These are phyloP conservation scores for Haemorhous mexicanus DNA, from an alignment of 2,113 vertebrate species.

Conservation along the genomic window DNA sequence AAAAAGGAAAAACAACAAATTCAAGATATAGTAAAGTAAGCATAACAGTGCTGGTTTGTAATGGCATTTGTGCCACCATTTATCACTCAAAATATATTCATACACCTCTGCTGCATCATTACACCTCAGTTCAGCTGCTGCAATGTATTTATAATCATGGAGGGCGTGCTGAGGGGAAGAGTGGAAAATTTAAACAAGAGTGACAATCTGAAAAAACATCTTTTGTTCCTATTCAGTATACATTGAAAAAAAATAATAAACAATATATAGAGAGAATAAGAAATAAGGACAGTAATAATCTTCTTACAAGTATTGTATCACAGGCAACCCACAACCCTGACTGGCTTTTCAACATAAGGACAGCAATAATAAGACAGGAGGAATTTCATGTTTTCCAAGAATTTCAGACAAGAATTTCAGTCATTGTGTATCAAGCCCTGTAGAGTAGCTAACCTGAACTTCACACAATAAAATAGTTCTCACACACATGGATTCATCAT, in stretches of 20 bases:
- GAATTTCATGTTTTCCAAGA: not conserved
- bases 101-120: not conserved
- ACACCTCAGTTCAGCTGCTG: not conserved
- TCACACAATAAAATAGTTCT: not conserved
- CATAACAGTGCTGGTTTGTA: not conserved
- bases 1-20: not conserved
- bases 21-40: not conserved
- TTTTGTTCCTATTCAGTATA: not conserved
- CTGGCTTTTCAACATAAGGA: not conserved
- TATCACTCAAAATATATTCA: not conserved
- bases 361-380: not conserved
- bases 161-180: not conserved
- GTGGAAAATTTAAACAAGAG: not conserved
- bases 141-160: not conserved
- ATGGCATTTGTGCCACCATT: not conserved
- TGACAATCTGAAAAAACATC: not conserved
- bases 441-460: not conserved
- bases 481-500: not conserved
- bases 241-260: not conserved
- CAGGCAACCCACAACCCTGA: not conserved
- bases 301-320: not conserved
- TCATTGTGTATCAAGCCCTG: not conserved
- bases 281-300: not conserved
- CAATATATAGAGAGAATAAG: not conserved
- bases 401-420: not conserved